Evolutionary conservation across 2,797 vertebrate genomes (phyloP), one percentile per base, ranked within the genome.

Genomic region (Acrocephalus scirpaceus): DNA sequence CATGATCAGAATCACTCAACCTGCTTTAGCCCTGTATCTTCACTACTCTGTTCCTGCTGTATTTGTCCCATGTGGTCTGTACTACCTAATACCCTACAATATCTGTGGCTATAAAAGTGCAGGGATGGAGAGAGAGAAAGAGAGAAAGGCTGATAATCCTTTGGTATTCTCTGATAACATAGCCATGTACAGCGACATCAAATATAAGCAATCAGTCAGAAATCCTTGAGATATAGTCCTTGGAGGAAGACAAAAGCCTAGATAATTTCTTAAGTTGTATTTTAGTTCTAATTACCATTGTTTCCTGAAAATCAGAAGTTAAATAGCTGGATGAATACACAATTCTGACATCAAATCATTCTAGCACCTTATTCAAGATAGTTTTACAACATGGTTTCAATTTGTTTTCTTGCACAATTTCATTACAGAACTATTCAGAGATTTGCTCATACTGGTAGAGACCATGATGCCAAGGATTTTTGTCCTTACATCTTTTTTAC

Each of bases 341-440:
- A 23, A 0, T 27, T 62, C 14, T 26, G 30, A 23, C 4, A 34
- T 20, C 5, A 70, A 81, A 36, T 47, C 1, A 0, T 75, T 45
- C 21, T 26, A 44, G 4, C 34, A 27, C 6, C 0, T 0, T 8
- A 13, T 29, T 44, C 14, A 67, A 76, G 48, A 26, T 19, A 18
- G 14, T 25, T 69, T 69, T 51, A 61, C 25, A 48, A 3, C 6
- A 34, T 13, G 9, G 2, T 3, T 54, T 54, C 17, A 40, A 3
- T 56, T 45, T 20, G 2, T 60, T 36, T 13, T 85, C 19, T 30
- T 57, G 29, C 9, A 23, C 8, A 50, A 44, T 61, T 86, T 72
- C 17, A 18, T 56, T 40, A 21, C 15, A 67, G 36, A 26, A 44
- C 34, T 61, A 72, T 40, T 78, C 15, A 27, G 7, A 40, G 15